Conservation (phyloP, 2,113 vertebrate genomes). For the Anguilla japonica region DNA sequence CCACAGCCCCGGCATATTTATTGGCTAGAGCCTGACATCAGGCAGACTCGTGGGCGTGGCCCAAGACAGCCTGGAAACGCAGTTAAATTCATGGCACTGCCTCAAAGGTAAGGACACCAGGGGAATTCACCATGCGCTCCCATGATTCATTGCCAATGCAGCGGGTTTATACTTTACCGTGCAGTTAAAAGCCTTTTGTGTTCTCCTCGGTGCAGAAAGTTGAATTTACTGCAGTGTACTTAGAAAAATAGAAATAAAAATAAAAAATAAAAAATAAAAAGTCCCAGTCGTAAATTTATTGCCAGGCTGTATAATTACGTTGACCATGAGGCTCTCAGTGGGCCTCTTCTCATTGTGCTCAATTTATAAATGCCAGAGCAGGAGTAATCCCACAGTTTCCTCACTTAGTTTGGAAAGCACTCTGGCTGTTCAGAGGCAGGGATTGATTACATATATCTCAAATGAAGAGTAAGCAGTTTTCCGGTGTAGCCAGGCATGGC, state of each 20-base stretch:
- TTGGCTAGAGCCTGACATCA: not conserved
- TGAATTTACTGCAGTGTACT: conserved; percentile 57
- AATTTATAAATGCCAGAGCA: conserved; percentile 42
- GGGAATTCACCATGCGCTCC: not conserved
- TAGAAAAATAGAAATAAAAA: conserved; percentile 44
- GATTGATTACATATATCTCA: conserved; percentile 23
- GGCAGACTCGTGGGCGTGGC: not conserved
- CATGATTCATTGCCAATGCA: not conserved
- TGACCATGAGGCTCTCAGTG: conserved; percentile 54
- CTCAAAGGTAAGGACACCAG: not conserved
- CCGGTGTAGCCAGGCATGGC: not conserved
- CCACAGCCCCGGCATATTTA: not conserved
- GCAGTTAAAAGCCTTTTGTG: not conserved
- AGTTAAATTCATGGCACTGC: not conserved
- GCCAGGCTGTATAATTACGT: conserved; percentile 63
- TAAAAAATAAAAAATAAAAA: not conserved
- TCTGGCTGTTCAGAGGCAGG: not conserved
- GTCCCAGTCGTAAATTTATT: conserved; percentile 56
- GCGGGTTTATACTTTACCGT: not conserved
- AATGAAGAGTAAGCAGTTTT: not conserved
- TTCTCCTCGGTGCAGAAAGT: conserved; percentile 3
- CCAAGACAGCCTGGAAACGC: not conserved
- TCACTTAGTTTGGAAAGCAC: not conserved
- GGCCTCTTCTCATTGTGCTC: conserved; percentile 55
- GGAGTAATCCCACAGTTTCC: not conserved